Evolutionary conservation across 2,888 invertebrate species (phyloP), one percentile per base, ranked within the genome.

Genomic region (Buathra laborator): DNA sequence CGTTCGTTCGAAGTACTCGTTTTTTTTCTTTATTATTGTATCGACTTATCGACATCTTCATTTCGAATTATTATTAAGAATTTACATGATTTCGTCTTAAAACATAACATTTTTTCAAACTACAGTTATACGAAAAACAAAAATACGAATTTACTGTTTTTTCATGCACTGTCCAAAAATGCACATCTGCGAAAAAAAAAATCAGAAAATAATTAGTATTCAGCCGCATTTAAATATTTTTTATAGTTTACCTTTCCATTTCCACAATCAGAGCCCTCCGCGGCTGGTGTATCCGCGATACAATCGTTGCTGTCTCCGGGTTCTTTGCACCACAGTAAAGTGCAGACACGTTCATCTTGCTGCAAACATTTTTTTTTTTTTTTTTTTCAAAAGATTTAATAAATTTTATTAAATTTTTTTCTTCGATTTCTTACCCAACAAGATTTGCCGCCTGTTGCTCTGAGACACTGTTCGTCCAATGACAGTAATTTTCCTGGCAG

Each of bases 391-490:
- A 12, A 1, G 19, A 3, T 24, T 1, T 24, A 24, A 24, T 24
- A 24, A 2, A 24, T 24, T 24, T 24, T 24, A 24, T 24, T 3
- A 1, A 24, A 24, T 24, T 24, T 24, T 24, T 24, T 24, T 53
- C 7, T 29, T 14, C 0, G 5, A 2, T 44, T 64, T 37, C 75
- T 75, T 82, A 86, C 87, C 48, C 74, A 74, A 46, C 85, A 87
- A 51, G 85, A 74, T 77, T 74, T 44, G 9, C 82, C 77, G 2
- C 74, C 84, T 14, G 79, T 66, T 19, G 85, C 81, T 29, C 66
- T 70, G 16, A 29, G 44, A 74, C 87, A 87, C 62, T 87, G 87
- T 66, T 87, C 86, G 16, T 84, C 81, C 24, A 85, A 29, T 7
- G 82, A 68, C 59, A 86, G 14, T 10, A 86, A 75, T 74, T 68